Evolutionary conservation across 2,113 vertebrate genomes (phyloP), one percentile per base, ranked within the genome.

Genomic region (Passer montanus): DNA sequence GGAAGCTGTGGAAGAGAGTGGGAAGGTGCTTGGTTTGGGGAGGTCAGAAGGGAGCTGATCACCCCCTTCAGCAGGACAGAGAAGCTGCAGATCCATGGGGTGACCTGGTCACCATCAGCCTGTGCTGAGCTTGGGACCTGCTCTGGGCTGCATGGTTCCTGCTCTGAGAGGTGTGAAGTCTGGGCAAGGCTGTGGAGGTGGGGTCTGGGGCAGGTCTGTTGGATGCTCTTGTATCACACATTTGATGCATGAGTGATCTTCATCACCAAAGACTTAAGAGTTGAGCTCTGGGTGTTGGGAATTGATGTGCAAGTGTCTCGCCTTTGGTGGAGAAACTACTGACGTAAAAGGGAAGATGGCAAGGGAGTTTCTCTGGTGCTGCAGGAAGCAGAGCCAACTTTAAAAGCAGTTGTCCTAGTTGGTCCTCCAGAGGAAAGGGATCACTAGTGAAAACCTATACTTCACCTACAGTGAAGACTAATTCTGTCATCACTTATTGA

Each of bases 141-240:
- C 62, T 44, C 66, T 28, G 50, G n/a, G 31, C 35, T 73, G 18
- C 1, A 0, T 18, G 31, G 14, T 1, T 3, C 64, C 67, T 41
- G 17, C 18, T 60, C 23, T 30, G 33, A 49, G 26, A n/a, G 39
- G 20, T 26, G 15, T 0, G 0, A 16, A 24, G 41, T 52, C 33
- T 0, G 0, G 37, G 39, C 19, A 41, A 28, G 72, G 16, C 30
- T 64, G 41, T 30, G 44, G 22, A 68, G 49, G 7, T 47, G 35
- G 46, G 13, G 11, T 17, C 44, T 62, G 30, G 18, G 15, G 4
- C 17, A 75, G 4, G 30, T 55, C 49, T 79, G 0, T 5, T 50
- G 84, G 24, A 30, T 76, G 49, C 26, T 73, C 28, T 55, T 68
- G 53, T 7, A 43, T 75, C 43, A 11, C 17, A 22, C 19, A 31